Base-by-base conservation (phyloP, 2,797 vertebrate genomes). In the Iguana delicatissima region DNA sequence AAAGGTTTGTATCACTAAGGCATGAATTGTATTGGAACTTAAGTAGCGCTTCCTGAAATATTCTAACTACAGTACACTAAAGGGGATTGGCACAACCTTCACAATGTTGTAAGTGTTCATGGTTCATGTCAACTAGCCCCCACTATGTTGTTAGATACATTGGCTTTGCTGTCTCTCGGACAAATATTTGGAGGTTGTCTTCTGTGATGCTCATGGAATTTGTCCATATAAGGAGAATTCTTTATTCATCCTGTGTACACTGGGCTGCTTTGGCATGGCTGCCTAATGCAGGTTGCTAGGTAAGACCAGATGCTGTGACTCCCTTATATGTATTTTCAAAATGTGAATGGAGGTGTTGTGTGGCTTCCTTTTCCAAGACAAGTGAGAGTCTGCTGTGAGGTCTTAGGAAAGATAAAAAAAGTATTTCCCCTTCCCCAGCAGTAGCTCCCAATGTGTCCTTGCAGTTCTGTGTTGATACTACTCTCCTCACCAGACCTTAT, bases 21-120 rank as follows among this genome's bases (percentile, higher is more conserved):
- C 85, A 9, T 81, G 35, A 80, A 85, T 14, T 91, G 9, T 91
- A 74, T 9, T 69, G 24, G 73, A n/a, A 42, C 77, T 50, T 87
- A 69, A 77, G 55, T 84, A 57, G 32, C 72, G 86, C 73, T 89
- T 67, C 26, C 18, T 72, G 88, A 59, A 20, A 9, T 91, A 89
- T 46, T 29, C 10, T 38, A 88, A 35, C 4, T 86, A 1, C 64
- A 76, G 80, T 46, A 62, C 4, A 0, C 8, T 85, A 0, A 74
- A 81, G 38, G 12, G 0, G 83, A 62, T 92, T 93, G 73, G 74
- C 35, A 76, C 1, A 72, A 89, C 50, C 59, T 5, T 24, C 29
- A 24, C 32, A 80, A 2, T 86, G 14, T 24, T 80, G 86, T 80
- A 87, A 80, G 32, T 46, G 57, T 57, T 14, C 42, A 24, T 52